Evolutionary conservation across 2,888 invertebrate species (phyloP), one percentile per base, ranked within the genome.

Genomic region (Dione vanillae): DNA sequence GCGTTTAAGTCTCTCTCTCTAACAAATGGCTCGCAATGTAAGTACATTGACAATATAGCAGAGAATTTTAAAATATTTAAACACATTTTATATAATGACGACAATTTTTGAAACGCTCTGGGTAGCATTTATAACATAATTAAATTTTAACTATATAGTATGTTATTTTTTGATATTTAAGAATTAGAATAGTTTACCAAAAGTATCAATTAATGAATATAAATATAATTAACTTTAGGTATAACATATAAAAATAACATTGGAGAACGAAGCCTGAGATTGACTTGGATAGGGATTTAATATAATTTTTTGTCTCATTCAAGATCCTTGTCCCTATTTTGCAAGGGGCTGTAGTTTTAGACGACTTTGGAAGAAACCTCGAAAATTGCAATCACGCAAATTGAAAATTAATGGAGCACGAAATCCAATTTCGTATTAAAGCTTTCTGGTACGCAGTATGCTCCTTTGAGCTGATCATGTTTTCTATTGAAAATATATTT

Each of bases 311-410:
- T 86, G 84, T 89, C 84, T 86, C 80, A 78, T 81, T 81, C 81
- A 81, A 85, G 86, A 86, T 83, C 87, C 87, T 87, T 88, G 89
- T 88, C 86, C 88, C 88, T 89, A 88, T 90, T 87, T 83, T 85
- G 87, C 87, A 87, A 86, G 83, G 87, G 79, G 85, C 74, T 73
- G 74, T 77, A 78, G 77, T 78, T 85, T 80, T 85, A 83, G 85
- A 82, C 86, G 86, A 87, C 86, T 89, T 85, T 85, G 84, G 82
- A 83, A 85, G 87, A 83, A 91, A 91, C 90, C 91, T 89, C 88
- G 89, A 89, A 92, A 90, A 92, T 90, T 90, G 91, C 92, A 92
- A 92, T 92, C 91, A 91, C 90, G 86, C 88, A 91, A 91, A 92
- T 92, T 92, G 92, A 92, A 92, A 92, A 91, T 92, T 92, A 92